A percentile compares a stretch with the other conserved stretches of the same genome.
Evolutionary conservation across 2,888 invertebrate species (phyloP).

Genomic region (Mythimna impura): DNA sequence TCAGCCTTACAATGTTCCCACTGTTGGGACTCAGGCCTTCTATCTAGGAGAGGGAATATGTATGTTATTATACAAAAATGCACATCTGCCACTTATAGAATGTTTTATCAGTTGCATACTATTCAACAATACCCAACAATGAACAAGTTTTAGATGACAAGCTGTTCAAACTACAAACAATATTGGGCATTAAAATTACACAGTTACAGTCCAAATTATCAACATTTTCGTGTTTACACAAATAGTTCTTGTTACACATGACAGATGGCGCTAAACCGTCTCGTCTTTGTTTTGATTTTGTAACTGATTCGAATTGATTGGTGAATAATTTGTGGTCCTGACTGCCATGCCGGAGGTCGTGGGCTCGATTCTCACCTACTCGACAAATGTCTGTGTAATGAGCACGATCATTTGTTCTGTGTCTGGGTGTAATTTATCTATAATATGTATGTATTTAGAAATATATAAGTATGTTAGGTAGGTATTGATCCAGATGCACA

Average conservation of each 20-base stretch:
- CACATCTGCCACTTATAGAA: constrained; percentile 13
- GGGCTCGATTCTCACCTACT: too few relatives aligned
- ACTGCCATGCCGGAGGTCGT: too few relatives aligned
- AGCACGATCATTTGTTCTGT: too few relatives aligned
- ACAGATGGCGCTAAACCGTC: constrained; percentile 23
- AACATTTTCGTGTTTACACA: not conserved
- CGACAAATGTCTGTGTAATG: too few relatives aligned
- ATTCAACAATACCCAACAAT: constrained; percentile 15
- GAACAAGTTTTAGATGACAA: constrained; percentile 8
- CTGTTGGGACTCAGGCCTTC: too few relatives aligned
- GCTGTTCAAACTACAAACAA: not conserved
- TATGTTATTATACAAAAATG: not conserved
- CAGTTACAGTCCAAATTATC: not conserved
- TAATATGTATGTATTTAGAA: too few relatives aligned
- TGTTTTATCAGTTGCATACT: constrained; percentile 12
- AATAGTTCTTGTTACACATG: constrained; percentile 13
- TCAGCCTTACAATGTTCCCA: too few relatives aligned
- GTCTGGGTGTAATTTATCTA: too few relatives aligned
- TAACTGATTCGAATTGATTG: not conserved
- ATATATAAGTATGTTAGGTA: too few relatives aligned
- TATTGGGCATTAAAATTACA: not conserved
- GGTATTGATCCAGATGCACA: too few relatives aligned
- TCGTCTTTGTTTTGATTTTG: not conserved
- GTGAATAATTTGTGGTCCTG: too few relatives aligned
- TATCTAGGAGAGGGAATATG: too few relatives aligned